These are phyloP conservation scores for Nymphalis urticae DNA, from an alignment of 2,888 invertebrate genomes.

Conservation along the genomic window DNA sequence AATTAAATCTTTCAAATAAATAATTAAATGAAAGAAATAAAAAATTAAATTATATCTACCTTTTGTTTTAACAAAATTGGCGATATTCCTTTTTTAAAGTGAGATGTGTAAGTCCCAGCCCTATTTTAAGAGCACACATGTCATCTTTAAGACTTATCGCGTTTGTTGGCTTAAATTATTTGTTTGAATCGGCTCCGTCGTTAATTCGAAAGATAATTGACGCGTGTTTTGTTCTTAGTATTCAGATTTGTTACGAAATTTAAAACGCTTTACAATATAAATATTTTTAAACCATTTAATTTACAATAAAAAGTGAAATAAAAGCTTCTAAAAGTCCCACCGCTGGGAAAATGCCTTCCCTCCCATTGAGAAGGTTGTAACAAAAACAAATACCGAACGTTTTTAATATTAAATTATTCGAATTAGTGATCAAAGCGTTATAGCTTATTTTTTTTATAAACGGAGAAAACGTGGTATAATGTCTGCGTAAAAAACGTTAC, in stretches of 20 bases:
- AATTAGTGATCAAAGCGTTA: no score
- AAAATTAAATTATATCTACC: not conserved
- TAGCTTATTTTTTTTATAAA: no score
- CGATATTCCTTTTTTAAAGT: not conserved
- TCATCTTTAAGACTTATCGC: constrained; percentile 57
- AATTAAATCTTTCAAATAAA: no score
- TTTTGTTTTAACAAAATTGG: not conserved
- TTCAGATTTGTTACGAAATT: constrained; percentile 14
- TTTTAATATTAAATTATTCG: no score
- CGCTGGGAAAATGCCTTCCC: no score
- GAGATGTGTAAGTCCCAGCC: constrained; percentile 6
- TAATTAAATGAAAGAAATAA: no score
- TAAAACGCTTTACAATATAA: not conserved
- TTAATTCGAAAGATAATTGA: constrained; percentile 46
- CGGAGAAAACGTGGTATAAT: no score
- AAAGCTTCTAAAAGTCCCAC: no score
- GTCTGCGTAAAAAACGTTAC: no score
- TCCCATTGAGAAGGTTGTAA: no score
- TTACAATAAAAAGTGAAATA: not conserved
- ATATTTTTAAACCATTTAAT: not conserved
- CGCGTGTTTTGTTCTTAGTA: constrained; percentile 36
- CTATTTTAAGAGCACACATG: constrained; percentile 37
- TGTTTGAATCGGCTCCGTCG: constrained; percentile 47
- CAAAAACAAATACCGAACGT: no score
- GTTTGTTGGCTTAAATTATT: constrained; percentile 52